These are phyloP conservation scores for Diprion similis DNA, from an alignment of 1,140 invertebrate genomes.

Conservation along the genomic window DNA sequence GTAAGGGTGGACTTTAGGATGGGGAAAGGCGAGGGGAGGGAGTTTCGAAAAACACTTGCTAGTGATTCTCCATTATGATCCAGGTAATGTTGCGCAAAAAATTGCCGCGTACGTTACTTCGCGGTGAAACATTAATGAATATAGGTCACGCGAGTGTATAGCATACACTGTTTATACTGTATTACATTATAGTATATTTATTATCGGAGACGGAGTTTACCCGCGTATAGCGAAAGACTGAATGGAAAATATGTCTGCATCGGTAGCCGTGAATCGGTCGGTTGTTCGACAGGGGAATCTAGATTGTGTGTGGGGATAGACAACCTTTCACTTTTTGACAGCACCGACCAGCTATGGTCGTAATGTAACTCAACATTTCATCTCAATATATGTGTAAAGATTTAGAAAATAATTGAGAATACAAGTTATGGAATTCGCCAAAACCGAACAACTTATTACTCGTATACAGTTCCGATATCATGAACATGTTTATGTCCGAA, in stretches of 20 bases:
- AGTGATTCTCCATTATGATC: too few species aligned
- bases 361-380: neutral
- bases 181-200: neutral
- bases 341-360: neutral
- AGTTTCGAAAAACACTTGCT: too few species aligned
- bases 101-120: too few species aligned
- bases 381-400: neutral
- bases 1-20: too few species aligned
- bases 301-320: conserved; percentile 42
- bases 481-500: too few species aligned
- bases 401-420: too few species aligned
- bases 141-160: neutral
- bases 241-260: conserved; percentile 8
- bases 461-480: too few species aligned
- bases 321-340: conserved; percentile 59
- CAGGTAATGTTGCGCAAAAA: too few species aligned
- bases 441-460: too few species aligned
- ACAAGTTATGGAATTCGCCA: too few species aligned
- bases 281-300: conserved; percentile 21
- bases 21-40: too few species aligned
- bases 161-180: too few species aligned
- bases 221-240: conserved; percentile 7
- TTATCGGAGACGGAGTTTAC: neutral
- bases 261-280: neutral
- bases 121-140: neutral